Evolutionary conservation across 2,797 vertebrate species (phyloP).

Genomic region (Argyrosomus regius): DNA sequence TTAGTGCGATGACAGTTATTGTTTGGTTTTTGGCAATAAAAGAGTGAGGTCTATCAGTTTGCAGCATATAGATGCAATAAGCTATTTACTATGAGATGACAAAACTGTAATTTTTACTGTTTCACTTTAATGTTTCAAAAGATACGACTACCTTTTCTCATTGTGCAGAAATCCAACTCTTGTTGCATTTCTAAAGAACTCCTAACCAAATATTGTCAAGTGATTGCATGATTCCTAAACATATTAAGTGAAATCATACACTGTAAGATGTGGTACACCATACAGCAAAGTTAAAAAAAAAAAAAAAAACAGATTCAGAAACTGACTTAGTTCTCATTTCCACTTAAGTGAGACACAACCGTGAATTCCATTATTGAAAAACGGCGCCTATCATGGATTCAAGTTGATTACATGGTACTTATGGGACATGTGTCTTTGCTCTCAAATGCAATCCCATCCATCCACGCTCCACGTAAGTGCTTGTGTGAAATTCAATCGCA

Average conservation of each 20-base stretch:
- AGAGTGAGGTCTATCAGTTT: background rate
- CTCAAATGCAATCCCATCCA: slow-evolving; percentile 70
- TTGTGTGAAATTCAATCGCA: slow-evolving; percentile 77
- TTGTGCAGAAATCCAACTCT: background rate
- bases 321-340: slow-evolving; percentile 42
- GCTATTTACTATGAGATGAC: background rate
- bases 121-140: background rate
- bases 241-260: background rate
- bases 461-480: slow-evolving; percentile 72
- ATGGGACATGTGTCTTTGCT: slow-evolving; percentile 69
- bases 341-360: slow-evolving; percentile 40
- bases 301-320: background rate
- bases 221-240: slow-evolving; percentile 8
- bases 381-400: slow-evolving; percentile 54
- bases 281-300: slow-evolving; percentile 2
- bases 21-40: slow-evolving; percentile 5
- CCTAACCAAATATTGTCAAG: background rate
- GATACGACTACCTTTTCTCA: background rate
- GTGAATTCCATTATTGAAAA: slow-evolving; percentile 59
- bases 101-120: background rate
- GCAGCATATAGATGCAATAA: background rate
- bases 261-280: background rate
- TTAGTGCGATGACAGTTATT: background rate
- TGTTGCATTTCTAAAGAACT: slow-evolving; percentile 11
- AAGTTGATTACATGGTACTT: slow-evolving; percentile 77